phyloP scores from a whole-genome alignment of 1,140 invertebrate species.

The Aphelinus atriplicis region DNA sequence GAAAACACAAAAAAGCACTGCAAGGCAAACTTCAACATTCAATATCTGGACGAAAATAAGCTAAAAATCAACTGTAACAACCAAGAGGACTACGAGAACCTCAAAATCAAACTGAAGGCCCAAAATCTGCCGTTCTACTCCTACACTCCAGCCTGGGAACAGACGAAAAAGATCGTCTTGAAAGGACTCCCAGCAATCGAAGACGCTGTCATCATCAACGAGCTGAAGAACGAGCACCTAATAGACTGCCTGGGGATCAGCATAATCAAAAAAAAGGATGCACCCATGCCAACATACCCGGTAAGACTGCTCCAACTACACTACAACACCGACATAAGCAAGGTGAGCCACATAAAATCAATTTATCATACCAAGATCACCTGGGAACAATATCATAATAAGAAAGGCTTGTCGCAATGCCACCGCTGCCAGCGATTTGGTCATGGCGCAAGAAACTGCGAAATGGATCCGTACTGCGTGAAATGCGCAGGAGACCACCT shows the following conservation, averaged over 20 bases:
- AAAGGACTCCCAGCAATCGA: no score
- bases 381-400: background rate
- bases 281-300: background rate
- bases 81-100: no score
- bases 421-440: conserved; percentile 5
- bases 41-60: no score
- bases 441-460: conserved; percentile 4
- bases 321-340: background rate
- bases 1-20: no score
- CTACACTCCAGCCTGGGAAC: no score
- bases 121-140: no score
- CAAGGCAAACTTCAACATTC: no score
- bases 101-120: no score
- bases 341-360: conserved; percentile 5
- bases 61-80: no score
- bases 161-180: no score
- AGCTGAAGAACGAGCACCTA: no score
- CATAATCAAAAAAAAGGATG: background rate
- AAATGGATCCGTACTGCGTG: background rate
- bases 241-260: background rate
- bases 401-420: conserved; percentile 1
- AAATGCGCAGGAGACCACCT: background rate
- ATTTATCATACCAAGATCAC: conserved; percentile 17
- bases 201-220: no score
- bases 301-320: background rate